These are phyloP conservation scores for Hippocampus barbouri DNA, from an alignment of 2,113 vertebrate genomes.

Conservation along the genomic window DNA sequence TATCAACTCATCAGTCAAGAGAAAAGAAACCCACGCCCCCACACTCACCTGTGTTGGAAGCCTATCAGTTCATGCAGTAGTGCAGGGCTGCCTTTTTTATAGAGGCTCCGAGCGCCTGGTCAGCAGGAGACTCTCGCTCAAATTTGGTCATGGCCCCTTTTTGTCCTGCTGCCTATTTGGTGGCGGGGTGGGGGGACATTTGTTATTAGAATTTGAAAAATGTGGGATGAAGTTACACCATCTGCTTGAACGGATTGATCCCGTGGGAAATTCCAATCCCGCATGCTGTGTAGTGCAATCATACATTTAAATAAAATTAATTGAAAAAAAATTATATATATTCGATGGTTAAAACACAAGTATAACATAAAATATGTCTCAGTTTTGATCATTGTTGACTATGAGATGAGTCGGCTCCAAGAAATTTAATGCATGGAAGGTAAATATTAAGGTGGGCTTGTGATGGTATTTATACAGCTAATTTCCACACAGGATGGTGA, in stretches of 20 bases:
- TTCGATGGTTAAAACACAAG: background rate
- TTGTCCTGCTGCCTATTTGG: slow-evolving; percentile 46
- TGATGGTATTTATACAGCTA: background rate
- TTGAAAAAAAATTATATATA: background rate
- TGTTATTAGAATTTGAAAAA: background rate
- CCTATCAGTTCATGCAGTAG: slow-evolving; percentile 35
- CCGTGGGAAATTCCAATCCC: background rate
- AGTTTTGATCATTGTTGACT: background rate
- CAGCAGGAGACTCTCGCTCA: slow-evolving; percentile 53
- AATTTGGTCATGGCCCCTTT: slow-evolving; percentile 62
- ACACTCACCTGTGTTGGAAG: slow-evolving; percentile 48
- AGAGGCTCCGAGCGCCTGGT: slow-evolving; percentile 35
- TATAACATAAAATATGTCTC: background rate
- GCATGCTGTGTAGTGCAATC: background rate
- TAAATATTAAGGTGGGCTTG: background rate
- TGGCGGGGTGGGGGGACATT: slow-evolving; percentile 44
- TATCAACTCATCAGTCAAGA: slow-evolving; percentile 6
- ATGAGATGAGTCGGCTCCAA: background rate
- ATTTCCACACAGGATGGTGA: background rate
- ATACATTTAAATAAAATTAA: background rate
- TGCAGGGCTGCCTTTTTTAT: slow-evolving; percentile 45
- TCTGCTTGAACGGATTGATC: background rate
- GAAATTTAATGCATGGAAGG: background rate
- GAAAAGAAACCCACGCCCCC: slow-evolving; percentile 17
- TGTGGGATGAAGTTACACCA: background rate